These are phyloP conservation scores for Panorpa germanica DNA, from an alignment of 2,888 invertebrate genomes.

Conservation along the genomic window DNA sequence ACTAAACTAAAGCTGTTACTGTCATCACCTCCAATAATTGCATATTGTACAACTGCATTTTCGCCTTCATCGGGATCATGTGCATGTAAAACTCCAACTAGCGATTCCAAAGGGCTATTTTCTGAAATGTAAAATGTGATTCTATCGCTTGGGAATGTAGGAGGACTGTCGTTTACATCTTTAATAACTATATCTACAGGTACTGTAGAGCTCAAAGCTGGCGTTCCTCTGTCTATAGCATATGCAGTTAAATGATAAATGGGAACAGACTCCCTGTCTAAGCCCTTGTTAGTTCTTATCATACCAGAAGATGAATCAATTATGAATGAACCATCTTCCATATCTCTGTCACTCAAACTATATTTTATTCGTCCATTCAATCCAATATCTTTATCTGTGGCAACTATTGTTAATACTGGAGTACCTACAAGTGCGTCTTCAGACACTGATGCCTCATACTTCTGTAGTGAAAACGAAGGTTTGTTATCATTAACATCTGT, in stretches of 20 bases:
- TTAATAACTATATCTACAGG: constrained; percentile 67
- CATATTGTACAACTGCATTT: constrained; percentile 84
- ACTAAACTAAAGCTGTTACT: constrained; percentile 69
- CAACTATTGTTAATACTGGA: constrained; percentile 58
- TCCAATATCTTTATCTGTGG: constrained; percentile 70
- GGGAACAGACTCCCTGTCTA: constrained; percentile 82
- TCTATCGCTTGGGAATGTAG: constrained; percentile 74
- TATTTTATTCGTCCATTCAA: constrained; percentile 77
- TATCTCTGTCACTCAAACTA: constrained; percentile 47
- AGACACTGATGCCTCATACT: constrained; percentile 64
- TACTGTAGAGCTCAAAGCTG: constrained; percentile 46
- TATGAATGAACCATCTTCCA: constrained; percentile 77
- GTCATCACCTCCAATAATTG: constrained; percentile 86
- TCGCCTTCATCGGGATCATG: constrained; percentile 84
- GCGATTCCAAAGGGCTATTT: constrained; percentile 91
- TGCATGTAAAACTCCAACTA: constrained; percentile 78
- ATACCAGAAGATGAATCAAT: constrained; percentile 87
- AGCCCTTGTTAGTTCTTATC: constrained; percentile 67
- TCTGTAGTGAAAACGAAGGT: constrained; percentile 65
- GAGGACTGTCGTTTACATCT: constrained; percentile 81
- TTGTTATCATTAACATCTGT: constrained; percentile 93
- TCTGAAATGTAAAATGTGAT: constrained; percentile 80
- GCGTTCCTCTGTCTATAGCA: constrained; percentile 80
- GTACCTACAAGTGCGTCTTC: constrained; percentile 76
- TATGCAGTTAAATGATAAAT: constrained; percentile 69